phyloP scores from a whole-genome alignment of 2,888 invertebrate genomes.

The Drosophila paranaensis region DNA sequence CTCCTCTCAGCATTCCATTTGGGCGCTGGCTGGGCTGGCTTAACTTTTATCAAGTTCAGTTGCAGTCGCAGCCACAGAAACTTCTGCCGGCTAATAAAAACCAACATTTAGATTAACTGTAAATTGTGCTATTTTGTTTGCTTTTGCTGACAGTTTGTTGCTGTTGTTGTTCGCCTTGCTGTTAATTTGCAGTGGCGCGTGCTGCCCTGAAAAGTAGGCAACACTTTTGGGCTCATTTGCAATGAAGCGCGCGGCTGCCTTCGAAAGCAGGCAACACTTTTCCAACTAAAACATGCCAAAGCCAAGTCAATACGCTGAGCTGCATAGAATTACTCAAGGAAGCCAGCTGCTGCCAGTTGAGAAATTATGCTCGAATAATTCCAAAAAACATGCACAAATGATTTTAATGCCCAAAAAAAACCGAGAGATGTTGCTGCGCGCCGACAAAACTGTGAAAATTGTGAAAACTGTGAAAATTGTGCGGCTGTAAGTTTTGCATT shows the following conservation, averaged over 20 bases:
- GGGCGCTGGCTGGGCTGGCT: slow-evolving; percentile 41
- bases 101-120: slow-evolving; percentile 80
- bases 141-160: slow-evolving; percentile 52
- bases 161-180: slow-evolving; percentile 25
- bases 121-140: slow-evolving; percentile 78
- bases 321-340: slow-evolving; percentile 17
- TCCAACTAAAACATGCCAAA: slow-evolving; percentile 50
- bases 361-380: slow-evolving; percentile 78
- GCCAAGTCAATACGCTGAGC: slow-evolving; percentile 53
- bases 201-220: slow-evolving; percentile 71
- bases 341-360: slow-evolving; percentile 64
- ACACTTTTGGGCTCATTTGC: slow-evolving; percentile 62
- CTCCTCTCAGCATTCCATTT: slow-evolving; percentile 1
- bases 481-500: slow-evolving; percentile 64
- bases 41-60: slow-evolving; percentile 75
- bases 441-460: slow-evolving; percentile 12
- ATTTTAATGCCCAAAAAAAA: slow-evolving; percentile 58
- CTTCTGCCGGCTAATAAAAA: slow-evolving; percentile 72
- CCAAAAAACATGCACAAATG: slow-evolving; percentile 63
- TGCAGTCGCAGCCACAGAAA: slow-evolving; percentile 68
- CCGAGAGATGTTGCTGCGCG: not conserved
- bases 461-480: slow-evolving; percentile 25
- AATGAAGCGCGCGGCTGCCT: slow-evolving; percentile 46
- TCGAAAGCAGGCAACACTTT: slow-evolving; percentile 70
- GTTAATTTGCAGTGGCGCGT: slow-evolving; percentile 68